These are phyloP conservation scores for Cochlearius cochlearius DNA, from an alignment of 2,113 vertebrate genomes.

Conservation along the genomic window DNA sequence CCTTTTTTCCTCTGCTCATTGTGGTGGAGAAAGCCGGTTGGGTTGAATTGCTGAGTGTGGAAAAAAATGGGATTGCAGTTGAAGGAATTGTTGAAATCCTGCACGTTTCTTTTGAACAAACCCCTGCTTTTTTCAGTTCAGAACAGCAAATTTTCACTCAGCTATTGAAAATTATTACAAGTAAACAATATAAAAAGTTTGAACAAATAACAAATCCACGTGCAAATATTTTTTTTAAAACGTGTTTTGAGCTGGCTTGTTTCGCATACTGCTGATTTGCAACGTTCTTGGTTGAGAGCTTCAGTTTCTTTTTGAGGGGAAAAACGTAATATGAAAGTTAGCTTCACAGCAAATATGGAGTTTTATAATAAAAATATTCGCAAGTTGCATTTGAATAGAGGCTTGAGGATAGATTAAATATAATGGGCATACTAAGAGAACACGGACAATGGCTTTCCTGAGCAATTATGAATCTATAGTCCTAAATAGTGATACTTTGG, in stretches of 20 bases:
- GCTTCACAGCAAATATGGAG: neutral
- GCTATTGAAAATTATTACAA: neutral
- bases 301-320: neutral
- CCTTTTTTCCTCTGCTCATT: neutral
- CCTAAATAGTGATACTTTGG: slow-evolving; percentile 37
- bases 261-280: neutral
- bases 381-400: slow-evolving; percentile 15
- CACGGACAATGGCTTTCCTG: neutral
- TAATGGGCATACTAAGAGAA: slow-evolving; percentile 33
- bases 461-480: slow-evolving; percentile 36
- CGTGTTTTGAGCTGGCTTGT: neutral
- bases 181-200: neutral
- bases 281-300: neutral
- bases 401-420: slow-evolving; percentile 20
- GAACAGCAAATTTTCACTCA: neutral
- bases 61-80: neutral
- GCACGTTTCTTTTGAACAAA: neutral
- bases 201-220: neutral
- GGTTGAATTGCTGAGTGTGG: neutral
- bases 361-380: slow-evolving; percentile 34
- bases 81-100: neutral
- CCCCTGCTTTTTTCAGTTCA: neutral
- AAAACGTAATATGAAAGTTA: slow-evolving; percentile 14
- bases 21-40: neutral
- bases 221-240: neutral